These are phyloP conservation scores for Todiramphus saurophagus DNA, from an alignment of 2,113 vertebrate genomes.

Conservation along the genomic window DNA sequence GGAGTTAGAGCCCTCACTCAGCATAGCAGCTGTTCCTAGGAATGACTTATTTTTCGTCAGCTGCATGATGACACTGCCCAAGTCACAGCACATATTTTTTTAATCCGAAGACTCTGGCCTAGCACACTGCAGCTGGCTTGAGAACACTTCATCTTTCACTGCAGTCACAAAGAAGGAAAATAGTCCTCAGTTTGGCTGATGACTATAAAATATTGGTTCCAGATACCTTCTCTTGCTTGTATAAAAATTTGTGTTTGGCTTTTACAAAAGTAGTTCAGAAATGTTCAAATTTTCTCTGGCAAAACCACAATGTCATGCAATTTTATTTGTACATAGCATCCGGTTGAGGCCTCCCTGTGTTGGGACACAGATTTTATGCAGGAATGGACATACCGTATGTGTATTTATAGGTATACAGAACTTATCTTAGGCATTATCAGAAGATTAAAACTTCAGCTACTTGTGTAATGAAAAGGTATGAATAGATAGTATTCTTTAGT, in stretches of 20 bases:
- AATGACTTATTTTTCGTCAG: constrained; percentile 10
- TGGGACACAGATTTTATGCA: not conserved
- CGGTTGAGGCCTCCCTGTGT: not conserved
- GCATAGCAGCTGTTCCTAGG: not conserved
- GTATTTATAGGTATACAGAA: not conserved
- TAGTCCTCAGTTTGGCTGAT: not conserved
- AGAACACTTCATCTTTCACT: not conserved
- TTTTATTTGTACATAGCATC: not conserved
- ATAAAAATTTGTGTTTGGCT: not conserved
- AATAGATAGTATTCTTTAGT: not conserved
- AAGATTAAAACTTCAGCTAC: not conserved
- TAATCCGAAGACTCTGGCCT: not conserved
- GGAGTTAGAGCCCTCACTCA: not conserved
- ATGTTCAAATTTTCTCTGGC: not conserved
- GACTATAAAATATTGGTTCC: not conserved
- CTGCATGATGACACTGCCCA: not conserved
- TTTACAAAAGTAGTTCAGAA: not conserved
- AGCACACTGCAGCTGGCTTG: not conserved
- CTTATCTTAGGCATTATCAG: not conserved
- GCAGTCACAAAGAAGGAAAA: not conserved
- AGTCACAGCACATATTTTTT: not conserved
- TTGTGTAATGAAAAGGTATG: not conserved
- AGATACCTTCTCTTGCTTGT: not conserved
- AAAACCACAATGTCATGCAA: not conserved
- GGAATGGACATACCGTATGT: not conserved